Percentiles rank a stretch among this genome's conserved stretches.
Conservation (phyloP, 2,113 vertebrate genomes). For the Perca schrenkii region DNA sequence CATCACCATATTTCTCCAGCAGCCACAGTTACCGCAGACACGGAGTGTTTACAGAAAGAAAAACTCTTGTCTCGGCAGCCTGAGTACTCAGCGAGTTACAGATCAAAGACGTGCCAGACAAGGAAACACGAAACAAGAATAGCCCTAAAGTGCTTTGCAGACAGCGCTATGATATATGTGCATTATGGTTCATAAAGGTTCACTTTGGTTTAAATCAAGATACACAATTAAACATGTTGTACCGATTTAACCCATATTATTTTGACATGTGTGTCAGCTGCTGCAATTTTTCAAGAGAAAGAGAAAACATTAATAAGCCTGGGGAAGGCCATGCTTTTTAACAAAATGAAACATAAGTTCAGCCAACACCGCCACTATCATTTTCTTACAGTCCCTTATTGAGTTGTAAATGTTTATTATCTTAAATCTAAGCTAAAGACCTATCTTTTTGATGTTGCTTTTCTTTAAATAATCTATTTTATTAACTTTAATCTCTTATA, state of each 20-base stretch:
- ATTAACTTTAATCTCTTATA: no score
- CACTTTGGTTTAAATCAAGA: not conserved
- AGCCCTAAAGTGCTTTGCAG: constrained; percentile 4
- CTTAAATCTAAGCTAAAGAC: no score
- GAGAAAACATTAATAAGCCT: not conserved
- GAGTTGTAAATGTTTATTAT: not conserved
- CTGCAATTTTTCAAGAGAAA: not conserved
- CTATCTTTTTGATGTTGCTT: no score
- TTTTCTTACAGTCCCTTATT: not conserved
- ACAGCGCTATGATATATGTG: not conserved
- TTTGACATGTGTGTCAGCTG: no score
- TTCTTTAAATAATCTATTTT: no score
- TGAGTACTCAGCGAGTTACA: constrained; percentile 3
- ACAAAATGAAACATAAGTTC: not conserved
- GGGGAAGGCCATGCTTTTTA: not conserved
- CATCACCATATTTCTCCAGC: not conserved
- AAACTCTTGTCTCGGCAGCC: not conserved
- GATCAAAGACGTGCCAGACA: constrained; percentile 12
- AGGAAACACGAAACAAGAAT: not conserved
- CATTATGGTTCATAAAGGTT: not conserved
- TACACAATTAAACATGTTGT: not conserved
- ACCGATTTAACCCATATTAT: not conserved
- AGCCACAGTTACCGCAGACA: not conserved
- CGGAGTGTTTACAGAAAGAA: constrained; percentile 15
- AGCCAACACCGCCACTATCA: not conserved